A percentile compares a stretch with the other conserved stretches of the same genome.
These are phyloP conservation scores for Pyrgilauda ruficollis DNA, from an alignment of 2,113 vertebrate species.

Conservation along the genomic window DNA sequence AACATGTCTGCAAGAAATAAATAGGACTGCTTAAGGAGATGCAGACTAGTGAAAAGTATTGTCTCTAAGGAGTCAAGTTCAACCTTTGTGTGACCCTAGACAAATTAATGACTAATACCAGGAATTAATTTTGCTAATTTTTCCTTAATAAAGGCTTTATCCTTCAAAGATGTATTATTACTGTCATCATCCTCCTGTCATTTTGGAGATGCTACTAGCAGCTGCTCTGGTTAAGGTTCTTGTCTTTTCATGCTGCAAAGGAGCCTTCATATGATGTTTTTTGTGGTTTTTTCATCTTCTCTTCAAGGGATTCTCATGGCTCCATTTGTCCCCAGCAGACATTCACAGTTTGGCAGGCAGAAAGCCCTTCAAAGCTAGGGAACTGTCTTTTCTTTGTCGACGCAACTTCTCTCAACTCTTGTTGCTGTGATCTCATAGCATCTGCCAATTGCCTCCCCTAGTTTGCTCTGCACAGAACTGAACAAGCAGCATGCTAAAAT, in stretches of 20 bases:
- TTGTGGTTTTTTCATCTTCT: background rate
- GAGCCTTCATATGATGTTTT: background rate
- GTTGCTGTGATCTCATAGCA: background rate
- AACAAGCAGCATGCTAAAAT: background rate
- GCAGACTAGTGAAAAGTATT: background rate
- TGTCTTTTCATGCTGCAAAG: background rate
- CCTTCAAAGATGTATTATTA: background rate
- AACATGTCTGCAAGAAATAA: background rate
- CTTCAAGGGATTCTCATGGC: background rate
- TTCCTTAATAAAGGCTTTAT: constrained; percentile 22
- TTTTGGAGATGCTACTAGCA: background rate
- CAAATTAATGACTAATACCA: background rate
- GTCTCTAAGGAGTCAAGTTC: background rate
- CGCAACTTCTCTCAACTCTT: background rate
- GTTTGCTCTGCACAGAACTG: background rate
- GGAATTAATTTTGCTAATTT: constrained; percentile 16
- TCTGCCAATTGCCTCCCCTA: background rate
- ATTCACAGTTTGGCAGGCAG: background rate
- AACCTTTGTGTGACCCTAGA: background rate
- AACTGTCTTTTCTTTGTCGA: background rate
- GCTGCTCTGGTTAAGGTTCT: background rate
- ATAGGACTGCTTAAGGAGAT: background rate
- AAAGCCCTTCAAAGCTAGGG: background rate
- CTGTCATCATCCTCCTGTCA: background rate
- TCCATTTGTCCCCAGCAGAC: background rate